These are phyloP conservation scores for Osmerus eperlanus DNA, from an alignment of 2,113 vertebrate species.

Conservation along the genomic window DNA sequence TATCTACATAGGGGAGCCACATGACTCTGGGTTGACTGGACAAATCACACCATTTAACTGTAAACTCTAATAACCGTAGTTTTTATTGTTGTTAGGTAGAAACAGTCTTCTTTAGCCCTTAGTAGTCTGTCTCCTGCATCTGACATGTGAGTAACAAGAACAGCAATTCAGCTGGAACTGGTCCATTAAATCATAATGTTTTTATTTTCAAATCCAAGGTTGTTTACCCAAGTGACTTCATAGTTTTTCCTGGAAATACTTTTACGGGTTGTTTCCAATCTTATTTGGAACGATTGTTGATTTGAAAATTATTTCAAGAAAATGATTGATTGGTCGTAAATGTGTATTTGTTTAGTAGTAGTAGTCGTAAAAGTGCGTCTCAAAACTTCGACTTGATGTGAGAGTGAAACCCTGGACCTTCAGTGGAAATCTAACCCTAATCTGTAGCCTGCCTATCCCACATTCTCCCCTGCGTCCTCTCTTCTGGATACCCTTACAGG, in stretches of 20 bases:
- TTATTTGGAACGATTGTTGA: conserved; percentile 9
- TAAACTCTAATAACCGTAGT: no score
- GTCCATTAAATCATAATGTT: not conserved
- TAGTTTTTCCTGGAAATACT: not conserved
- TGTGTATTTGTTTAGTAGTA: not conserved
- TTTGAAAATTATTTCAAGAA: not conserved
- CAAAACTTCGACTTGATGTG: conserved; percentile 6
- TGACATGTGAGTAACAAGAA: no score
- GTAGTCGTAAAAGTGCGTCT: conserved; percentile 4
- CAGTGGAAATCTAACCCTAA: conserved; percentile 53
- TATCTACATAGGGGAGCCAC: no score
- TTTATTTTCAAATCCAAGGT: not conserved
- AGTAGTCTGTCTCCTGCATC: no score
- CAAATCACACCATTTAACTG: no score
- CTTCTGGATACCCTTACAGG: conserved; percentile 20
- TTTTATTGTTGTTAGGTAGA: no score
- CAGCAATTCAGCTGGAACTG: no score
- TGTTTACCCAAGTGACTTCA: not conserved
- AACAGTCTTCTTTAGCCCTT: no score
- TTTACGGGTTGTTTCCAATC: not conserved
- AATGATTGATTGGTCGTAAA: not conserved
- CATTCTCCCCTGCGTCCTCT: conserved; percentile 33
- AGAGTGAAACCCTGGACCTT: conserved; percentile 38
- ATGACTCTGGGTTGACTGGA: no score
- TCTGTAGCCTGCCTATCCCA: conserved; percentile 36